These are phyloP conservation scores for Melanotaenia maccullochi DNA, from an alignment of 2,797 vertebrate species.

Conservation along the genomic window DNA sequence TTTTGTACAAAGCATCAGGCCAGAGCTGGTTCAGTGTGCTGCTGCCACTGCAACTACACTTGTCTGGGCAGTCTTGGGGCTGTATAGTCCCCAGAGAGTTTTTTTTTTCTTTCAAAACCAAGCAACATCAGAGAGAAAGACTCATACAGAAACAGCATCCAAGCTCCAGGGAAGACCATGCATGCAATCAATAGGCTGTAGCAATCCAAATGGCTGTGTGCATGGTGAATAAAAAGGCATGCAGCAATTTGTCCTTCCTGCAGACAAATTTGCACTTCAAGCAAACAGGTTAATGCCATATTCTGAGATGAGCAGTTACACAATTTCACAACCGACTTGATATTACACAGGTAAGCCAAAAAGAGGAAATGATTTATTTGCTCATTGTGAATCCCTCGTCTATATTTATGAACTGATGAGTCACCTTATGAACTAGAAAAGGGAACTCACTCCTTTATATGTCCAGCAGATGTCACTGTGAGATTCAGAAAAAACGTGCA, in stretches of 20 bases:
- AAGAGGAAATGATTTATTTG: not conserved
- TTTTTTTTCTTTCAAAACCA: constrained; percentile 5
- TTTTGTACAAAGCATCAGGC: constrained; percentile 46
- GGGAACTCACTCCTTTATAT: not conserved
- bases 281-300: constrained; percentile 21
- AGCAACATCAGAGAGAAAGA: constrained; percentile 20
- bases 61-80: constrained; percentile 35
- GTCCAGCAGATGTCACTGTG: constrained; percentile 76
- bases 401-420: not conserved
- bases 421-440: not conserved
- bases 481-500: constrained; percentile 48
- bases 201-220: constrained; percentile 15
- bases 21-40: constrained; percentile 19
- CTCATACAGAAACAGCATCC: constrained; percentile 24
- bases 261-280: constrained; percentile 25
- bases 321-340: not conserved
- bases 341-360: not conserved
- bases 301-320: constrained; percentile 13
- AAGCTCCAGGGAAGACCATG: constrained; percentile 25
- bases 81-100: constrained; percentile 43
- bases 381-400: not conserved
- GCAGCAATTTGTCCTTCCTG: constrained; percentile 4
- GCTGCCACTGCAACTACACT: constrained; percentile 24
- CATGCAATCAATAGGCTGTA: constrained; percentile 4
- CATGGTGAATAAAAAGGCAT: not conserved